A percentile compares a stretch with the other conserved stretches of the same genome.
These are phyloP conservation scores for Amia ocellicauda DNA, from an alignment of 2,113 vertebrate genomes.

Conservation along the genomic window DNA sequence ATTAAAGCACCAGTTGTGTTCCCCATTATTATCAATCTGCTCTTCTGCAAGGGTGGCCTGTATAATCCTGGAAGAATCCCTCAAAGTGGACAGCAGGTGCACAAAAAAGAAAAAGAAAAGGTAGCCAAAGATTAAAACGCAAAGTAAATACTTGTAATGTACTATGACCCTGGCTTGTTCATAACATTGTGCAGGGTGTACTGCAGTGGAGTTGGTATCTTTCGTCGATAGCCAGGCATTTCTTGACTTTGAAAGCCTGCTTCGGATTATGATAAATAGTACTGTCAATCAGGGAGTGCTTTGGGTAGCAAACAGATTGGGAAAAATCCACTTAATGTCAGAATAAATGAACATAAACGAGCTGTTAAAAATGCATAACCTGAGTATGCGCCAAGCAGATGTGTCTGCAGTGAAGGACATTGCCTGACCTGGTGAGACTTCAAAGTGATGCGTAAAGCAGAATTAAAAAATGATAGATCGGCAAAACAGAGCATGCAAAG, in stretches of 20 bases:
- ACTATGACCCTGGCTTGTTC: no score
- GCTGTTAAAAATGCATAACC: constrained; percentile 1
- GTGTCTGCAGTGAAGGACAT: constrained; percentile 17
- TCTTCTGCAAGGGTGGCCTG: no score
- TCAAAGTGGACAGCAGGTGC: no score
- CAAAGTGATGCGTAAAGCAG: constrained; percentile 1
- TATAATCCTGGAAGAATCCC: no score
- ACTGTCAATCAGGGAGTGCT: constrained; percentile 7
- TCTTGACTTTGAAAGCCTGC: constrained; percentile 4
- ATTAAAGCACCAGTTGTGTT: no score
- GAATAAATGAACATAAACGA: constrained; percentile 26
- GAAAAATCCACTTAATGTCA: constrained; percentile 21
- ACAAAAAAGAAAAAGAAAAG: no score
- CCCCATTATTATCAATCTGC: no score
- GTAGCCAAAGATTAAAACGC: no score
- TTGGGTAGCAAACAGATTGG: constrained; percentile 19
- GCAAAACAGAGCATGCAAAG: not conserved
- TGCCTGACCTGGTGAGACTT: constrained; percentile 1
- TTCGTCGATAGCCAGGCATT: not conserved
- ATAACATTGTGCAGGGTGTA: not conserved
- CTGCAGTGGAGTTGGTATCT: not conserved
- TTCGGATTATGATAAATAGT: constrained; percentile 25
- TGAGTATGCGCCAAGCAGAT: not conserved
- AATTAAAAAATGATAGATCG: constrained; percentile 11
- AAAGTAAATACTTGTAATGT: no score